Base-by-base conservation (phyloP, 2,113 vertebrate genomes). In the Pseudopipra pipra region DNA sequence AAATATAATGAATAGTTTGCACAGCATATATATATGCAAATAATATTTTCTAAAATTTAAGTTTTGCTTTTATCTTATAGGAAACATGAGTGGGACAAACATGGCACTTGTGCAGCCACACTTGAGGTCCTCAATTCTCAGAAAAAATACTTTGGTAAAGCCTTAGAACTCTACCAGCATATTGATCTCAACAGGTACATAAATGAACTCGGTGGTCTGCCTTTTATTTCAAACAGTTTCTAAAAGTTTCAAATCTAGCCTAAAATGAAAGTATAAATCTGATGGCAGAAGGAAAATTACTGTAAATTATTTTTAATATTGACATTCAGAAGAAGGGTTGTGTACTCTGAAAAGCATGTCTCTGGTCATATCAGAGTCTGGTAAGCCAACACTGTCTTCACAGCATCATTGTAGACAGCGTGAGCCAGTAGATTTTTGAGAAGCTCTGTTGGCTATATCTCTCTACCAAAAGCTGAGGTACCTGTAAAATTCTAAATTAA, bases 71-170 rank as follows among this genome's bases (percentile, higher is more conserved):
- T 52, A 5, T 66, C 11, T 19, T 31, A 0, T 55, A 98, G 98
- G 98, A 98, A 93, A 43, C 98, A 98, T 7, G 98, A 98, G 30
- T 98, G 98, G 98, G 96, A 97, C 4, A 98, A 98, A 61, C 98
- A 98, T 1, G 98, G 98, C 13, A 98, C 98, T 41, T 98, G 98
- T 28, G 98, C 98, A 12, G 98, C 98, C 18, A 93, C 97, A 1
- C 65, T 98, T 59, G 76, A 95, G 2, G 4, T 76, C 31, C 97
- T 98, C 39, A 84, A 96, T 89, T 98, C 98, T 19, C 96, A 98
- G 73, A 96, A 78, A 87, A 98, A 98, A 54, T 98, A 98, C 88
- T 98, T 98, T 1, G 90, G 97, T 61, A 97, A 97, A 95, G 89
- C 96, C 14, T 88, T 98, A 79, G 97, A 96, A 19, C 95, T 98